Conservation (phyloP, 2,888 invertebrate species). For the Danaus chrysippus region DNA sequence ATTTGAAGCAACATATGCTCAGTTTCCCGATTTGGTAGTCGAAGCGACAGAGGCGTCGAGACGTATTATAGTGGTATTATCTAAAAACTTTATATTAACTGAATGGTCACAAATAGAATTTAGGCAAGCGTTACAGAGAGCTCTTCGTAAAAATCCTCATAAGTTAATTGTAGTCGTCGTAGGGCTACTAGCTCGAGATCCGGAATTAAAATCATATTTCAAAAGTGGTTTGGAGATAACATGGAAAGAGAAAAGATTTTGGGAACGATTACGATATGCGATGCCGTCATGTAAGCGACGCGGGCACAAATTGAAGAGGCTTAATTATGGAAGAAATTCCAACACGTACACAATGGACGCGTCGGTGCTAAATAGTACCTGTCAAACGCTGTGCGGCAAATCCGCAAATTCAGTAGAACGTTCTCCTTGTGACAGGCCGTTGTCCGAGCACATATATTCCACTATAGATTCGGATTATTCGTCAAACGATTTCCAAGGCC, state of each 20-base stretch:
- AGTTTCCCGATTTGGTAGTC: slow-evolving; percentile 86
- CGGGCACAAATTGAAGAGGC: slow-evolving; percentile 74
- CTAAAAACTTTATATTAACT: slow-evolving; percentile 92
- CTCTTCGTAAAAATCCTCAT: slow-evolving; percentile 88
- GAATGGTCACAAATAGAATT: slow-evolving; percentile 96
- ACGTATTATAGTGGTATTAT: slow-evolving; percentile 91
- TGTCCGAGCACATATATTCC: slow-evolving; percentile 93
- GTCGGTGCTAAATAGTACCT: slow-evolving; percentile 80
- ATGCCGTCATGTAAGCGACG: slow-evolving; percentile 89
- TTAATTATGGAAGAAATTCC: slow-evolving; percentile 87
- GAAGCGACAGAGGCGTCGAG: slow-evolving; percentile 93
- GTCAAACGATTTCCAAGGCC: slow-evolving; percentile 75
- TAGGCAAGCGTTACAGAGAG: slow-evolving; percentile 93
- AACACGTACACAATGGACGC: slow-evolving; percentile 91
- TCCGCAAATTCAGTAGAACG: slow-evolving; percentile 74
- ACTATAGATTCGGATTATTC: slow-evolving; percentile 94
- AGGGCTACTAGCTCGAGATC: slow-evolving; percentile 89
- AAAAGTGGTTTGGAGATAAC: slow-evolving; percentile 92
- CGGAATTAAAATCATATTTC: slow-evolving; percentile 92
- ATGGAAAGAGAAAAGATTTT: slow-evolving; percentile 95
- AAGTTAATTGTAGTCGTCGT: slow-evolving; percentile 92
- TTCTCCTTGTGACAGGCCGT: slow-evolving; percentile 84
- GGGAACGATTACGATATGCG: slow-evolving; percentile 94
- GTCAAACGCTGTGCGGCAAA: slow-evolving; percentile 80
- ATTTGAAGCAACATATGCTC: slow-evolving; percentile 83